phyloP scores from a whole-genome alignment of 2,888 invertebrate species.

The Drosophila putrida region DNA sequence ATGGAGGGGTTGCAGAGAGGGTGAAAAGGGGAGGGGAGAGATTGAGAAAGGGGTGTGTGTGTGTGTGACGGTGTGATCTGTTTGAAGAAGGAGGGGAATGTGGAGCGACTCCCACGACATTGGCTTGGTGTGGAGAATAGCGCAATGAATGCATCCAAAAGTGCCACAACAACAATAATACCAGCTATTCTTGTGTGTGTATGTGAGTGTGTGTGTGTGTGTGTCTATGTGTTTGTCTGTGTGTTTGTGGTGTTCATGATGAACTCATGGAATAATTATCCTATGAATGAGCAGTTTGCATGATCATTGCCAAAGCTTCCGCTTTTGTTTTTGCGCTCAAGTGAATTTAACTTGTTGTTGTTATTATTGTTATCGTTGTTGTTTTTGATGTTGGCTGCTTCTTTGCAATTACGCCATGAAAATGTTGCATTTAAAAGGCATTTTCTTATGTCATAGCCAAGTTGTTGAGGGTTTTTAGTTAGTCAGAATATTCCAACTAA shows the following conservation, averaged over 20 bases:
- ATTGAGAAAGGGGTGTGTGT: not conserved
- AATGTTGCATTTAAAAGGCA: constrained; percentile 79
- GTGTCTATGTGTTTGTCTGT: constrained; percentile 21
- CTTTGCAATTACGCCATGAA: constrained; percentile 79
- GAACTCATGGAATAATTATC: constrained; percentile 83
- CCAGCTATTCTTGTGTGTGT: constrained; percentile 19
- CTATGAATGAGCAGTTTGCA: constrained; percentile 83
- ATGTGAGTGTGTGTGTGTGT: constrained; percentile 18
- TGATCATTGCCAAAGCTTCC: constrained; percentile 82
- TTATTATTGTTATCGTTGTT: constrained; percentile 27
- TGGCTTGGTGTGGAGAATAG: constrained; percentile 60
- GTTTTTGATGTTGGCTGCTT: constrained; percentile 40
- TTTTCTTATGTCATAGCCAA: constrained; percentile 77
- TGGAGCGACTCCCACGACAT: constrained; percentile 74
- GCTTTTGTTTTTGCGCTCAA: constrained; percentile 77
- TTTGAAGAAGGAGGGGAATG: not conserved
- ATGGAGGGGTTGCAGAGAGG: not conserved
- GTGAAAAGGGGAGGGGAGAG: not conserved
- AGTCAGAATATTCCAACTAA: constrained; percentile 62
- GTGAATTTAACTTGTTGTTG: constrained; percentile 51
- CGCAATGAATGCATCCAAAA: constrained; percentile 65
- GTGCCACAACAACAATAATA: constrained; percentile 55
- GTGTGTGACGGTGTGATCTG: constrained; percentile 16
- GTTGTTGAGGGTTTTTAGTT: constrained; percentile 42
- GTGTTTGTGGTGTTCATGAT: constrained; percentile 49